These are phyloP conservation scores for Pluvialis apricaria DNA, from an alignment of 2,113 vertebrate genomes.

Conservation along the genomic window DNA sequence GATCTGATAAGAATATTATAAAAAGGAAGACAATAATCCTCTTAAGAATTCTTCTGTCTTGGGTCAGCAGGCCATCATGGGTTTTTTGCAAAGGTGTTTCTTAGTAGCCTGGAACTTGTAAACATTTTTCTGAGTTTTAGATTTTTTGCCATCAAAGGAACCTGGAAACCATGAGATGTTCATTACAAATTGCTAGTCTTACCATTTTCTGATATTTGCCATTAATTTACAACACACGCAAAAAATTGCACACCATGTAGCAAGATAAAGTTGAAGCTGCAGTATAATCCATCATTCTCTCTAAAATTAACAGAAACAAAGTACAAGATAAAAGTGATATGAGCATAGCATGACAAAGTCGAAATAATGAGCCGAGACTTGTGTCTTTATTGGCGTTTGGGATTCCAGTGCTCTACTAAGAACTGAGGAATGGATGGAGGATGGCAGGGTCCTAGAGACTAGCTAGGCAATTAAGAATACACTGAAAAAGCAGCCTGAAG, in stretches of 20 bases:
- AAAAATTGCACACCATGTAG: rapidly evolving
- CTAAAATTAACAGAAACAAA: neutral
- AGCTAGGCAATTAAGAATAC: neutral
- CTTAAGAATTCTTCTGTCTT: slow-evolving; percentile 6
- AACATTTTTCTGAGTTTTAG: neutral
- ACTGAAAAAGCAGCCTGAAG: neutral
- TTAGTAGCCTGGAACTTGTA: neutral
- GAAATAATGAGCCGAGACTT: neutral
- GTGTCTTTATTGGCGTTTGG: neutral
- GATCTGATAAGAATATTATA: slow-evolving; percentile 28
- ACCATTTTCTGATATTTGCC: neutral
- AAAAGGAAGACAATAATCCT: slow-evolving; percentile 20
- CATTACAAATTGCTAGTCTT: neutral
- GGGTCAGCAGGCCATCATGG: neutral
- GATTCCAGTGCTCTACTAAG: neutral
- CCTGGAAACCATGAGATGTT: neutral
- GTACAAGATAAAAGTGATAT: neutral
- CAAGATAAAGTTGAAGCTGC: neutral
- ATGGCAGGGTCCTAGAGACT: neutral
- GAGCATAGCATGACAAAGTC: neutral
- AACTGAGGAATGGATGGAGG: neutral
- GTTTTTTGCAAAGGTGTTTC: neutral
- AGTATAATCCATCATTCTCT: neutral
- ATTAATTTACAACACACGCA: neutral
- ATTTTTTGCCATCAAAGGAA: neutral